Conservation (phyloP, 2,113 vertebrate species). For the Poecilia latipinna region DNA sequence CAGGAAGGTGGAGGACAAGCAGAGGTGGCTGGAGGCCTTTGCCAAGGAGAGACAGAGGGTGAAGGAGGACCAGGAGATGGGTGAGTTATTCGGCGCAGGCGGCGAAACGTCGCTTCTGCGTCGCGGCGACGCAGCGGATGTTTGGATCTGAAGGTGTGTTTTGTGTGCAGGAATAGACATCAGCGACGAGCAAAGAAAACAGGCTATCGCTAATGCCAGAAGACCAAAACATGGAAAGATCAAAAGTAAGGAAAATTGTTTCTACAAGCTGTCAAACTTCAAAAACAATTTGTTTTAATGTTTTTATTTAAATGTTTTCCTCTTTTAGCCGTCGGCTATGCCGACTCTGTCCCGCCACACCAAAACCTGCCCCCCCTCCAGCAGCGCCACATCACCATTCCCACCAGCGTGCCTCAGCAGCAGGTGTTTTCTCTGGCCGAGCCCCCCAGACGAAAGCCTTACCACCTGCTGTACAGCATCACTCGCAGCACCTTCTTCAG, state of each 20-base stretch:
- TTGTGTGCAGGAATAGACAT: conserved; percentile 91
- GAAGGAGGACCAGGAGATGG: conserved; percentile 93
- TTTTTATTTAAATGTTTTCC: background rate
- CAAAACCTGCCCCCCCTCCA: conserved; percentile 91
- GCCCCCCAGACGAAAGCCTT: conserved; percentile 89
- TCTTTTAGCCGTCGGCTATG: conserved; percentile 83
- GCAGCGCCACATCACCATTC: conserved; percentile 94
- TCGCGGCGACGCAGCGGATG: conserved; percentile 22
- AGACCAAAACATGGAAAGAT: conserved; percentile 91
- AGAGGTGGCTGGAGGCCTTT: conserved; percentile 90
- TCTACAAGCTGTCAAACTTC: background rate
- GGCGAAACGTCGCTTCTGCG: background rate
- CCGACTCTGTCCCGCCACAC: conserved; percentile 80
- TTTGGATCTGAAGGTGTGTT: conserved; percentile 42
- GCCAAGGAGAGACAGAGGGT: conserved; percentile 87
- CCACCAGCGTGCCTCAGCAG: conserved; percentile 94
- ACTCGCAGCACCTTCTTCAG: conserved; percentile 89
- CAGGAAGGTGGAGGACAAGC: conserved; percentile 92
- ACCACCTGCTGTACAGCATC: conserved; percentile 91
- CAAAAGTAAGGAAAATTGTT: conserved; percentile 82
- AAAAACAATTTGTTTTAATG: background rate
- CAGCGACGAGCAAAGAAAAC: conserved; percentile 91
- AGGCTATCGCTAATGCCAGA: conserved; percentile 91
- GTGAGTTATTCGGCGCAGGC: conserved; percentile 75
- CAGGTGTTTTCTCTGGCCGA: conserved; percentile 95